Conservation (phyloP, 2,888 invertebrate genomes). For the Clunio marinus region DNA sequence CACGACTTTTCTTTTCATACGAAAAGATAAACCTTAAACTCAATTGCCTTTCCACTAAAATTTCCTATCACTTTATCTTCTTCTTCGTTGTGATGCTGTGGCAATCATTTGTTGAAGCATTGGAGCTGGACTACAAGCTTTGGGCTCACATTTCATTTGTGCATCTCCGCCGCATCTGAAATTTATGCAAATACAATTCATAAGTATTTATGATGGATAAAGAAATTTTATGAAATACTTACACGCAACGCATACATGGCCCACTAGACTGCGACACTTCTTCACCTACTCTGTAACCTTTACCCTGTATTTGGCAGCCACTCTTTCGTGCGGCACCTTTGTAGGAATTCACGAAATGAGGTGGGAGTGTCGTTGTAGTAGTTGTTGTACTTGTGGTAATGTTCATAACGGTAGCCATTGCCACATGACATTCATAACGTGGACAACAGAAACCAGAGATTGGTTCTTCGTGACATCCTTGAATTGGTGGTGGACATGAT, state of each 20-base stretch:
- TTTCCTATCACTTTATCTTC: constrained; percentile 56
- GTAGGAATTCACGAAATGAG: constrained; percentile 75
- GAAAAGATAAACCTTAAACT: constrained; percentile 25
- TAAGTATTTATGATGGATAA: constrained; percentile 15
- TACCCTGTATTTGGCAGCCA: constrained; percentile 83
- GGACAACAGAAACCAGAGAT: constrained; percentile 94
- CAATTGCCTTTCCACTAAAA: constrained; percentile 41
- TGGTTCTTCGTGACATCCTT: constrained; percentile 85
- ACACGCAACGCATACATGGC: constrained; percentile 93
- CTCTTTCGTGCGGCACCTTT: constrained; percentile 68
- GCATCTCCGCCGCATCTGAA: constrained; percentile 86
- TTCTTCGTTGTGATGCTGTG: constrained; percentile 68
- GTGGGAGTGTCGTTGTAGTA: constrained; percentile 78
- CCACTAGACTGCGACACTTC: constrained; percentile 80
- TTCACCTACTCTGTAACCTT: constrained; percentile 81
- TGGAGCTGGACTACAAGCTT: constrained; percentile 83
- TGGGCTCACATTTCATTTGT: constrained; percentile 92
- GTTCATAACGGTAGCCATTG: constrained; percentile 77
- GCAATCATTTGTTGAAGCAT: constrained; percentile 88
- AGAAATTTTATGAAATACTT: constrained; percentile 53
- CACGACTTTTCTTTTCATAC: constrained; percentile 28
- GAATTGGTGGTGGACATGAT: constrained; percentile 90
- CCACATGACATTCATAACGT: constrained; percentile 87
- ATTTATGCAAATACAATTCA: constrained; percentile 43
- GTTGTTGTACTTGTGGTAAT: constrained; percentile 83